Evolutionary conservation across 2,113 vertebrate species (phyloP).

Genomic region (Alexandromys fortis): DNA sequence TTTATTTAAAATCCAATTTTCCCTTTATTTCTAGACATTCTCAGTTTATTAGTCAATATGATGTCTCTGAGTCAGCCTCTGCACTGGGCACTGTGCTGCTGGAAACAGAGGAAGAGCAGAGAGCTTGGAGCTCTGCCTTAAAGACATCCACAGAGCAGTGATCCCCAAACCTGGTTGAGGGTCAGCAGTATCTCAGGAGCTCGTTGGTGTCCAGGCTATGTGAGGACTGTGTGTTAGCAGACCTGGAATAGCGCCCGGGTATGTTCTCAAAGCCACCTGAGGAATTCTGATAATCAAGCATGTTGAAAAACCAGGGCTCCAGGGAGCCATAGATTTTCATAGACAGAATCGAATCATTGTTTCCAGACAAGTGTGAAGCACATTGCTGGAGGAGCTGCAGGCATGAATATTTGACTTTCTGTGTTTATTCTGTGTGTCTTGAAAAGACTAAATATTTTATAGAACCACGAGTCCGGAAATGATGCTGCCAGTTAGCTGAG

Average conservation of each 20-base stretch:
- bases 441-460: background rate
- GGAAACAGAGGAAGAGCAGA: background rate
- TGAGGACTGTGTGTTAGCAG: slow-evolving; percentile 25
- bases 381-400: background rate
- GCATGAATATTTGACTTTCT: background rate
- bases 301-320: slow-evolving; percentile 7
- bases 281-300: slow-evolving; percentile 31
- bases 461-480: slow-evolving; percentile 9
- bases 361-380: background rate
- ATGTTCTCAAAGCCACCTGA: slow-evolving; percentile 29
- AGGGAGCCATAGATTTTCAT: background rate
- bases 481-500: background rate
- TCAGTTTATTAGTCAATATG: background rate
- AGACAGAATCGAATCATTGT: background rate
- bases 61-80: slow-evolving; percentile 7
- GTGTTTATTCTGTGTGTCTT: slow-evolving; percentile 17
- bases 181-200: background rate
- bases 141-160: background rate
- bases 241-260: background rate
- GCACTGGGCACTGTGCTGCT: background rate
- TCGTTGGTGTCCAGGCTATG: background rate
- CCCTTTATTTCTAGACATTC: slow-evolving; percentile 49
- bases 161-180: background rate
- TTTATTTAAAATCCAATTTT: slow-evolving; percentile 26
- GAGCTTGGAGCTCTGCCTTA: background rate